Conservation (phyloP, 2,888 invertebrate genomes). For the Acanthosepion pharaonis region DNA sequence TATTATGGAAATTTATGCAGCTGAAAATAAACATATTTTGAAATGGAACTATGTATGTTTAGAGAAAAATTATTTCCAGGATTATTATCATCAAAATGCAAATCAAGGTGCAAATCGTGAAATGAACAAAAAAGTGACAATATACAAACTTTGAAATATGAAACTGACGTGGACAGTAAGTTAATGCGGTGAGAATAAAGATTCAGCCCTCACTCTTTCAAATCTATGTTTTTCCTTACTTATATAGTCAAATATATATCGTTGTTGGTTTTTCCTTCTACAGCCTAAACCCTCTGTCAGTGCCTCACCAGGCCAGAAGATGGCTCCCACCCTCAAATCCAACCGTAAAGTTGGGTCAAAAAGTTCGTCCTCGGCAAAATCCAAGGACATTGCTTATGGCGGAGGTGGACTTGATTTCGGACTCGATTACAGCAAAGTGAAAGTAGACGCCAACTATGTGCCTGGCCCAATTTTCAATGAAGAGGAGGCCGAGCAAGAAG, state of each 20-base stretch:
- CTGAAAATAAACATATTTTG: no score
- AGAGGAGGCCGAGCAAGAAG: constrained; percentile 38
- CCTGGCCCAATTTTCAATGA: constrained; percentile 37
- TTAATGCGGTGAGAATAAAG: neutral
- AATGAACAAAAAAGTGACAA: neutral
- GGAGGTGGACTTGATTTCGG: constrained; percentile 65
- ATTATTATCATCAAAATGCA: neutral
- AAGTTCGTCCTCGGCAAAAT: neutral
- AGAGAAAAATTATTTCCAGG: no score
- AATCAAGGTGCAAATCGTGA: neutral
- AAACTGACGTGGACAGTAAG: neutral
- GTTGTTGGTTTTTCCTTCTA: constrained; percentile 33
- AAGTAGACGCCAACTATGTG: constrained; percentile 36
- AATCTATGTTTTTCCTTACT: neutral
- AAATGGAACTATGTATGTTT: no score
- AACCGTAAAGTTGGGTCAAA: neutral
- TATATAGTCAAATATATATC: neutral
- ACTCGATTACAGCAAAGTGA: constrained; percentile 53
- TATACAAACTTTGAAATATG: neutral
- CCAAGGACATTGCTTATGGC: constrained; percentile 59
- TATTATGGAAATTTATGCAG: no score
- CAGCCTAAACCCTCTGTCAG: neutral
- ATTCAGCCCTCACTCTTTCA: neutral
- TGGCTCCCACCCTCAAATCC: constrained; percentile 49
- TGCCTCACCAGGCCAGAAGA: constrained; percentile 45